Conservation (phyloP, 2,113 vertebrate species). For the Zosterops borbonicus region DNA sequence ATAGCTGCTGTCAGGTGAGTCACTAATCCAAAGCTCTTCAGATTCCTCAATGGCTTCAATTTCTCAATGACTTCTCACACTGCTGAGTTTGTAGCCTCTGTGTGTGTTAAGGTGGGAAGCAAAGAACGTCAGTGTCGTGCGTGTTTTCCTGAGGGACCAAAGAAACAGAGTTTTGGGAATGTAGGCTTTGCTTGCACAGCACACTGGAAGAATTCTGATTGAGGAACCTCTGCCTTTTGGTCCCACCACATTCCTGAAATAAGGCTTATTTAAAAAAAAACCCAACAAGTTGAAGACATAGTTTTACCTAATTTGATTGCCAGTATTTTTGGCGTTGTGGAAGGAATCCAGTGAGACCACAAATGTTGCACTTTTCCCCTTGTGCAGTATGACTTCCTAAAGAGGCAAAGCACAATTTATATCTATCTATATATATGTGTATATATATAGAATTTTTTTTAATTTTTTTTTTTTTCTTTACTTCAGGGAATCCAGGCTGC, state of each 20-base stretch:
- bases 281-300: background rate
- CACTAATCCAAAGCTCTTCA: background rate
- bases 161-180: background rate
- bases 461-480: no score
- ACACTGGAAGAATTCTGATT: background rate
- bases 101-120: background rate
- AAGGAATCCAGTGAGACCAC: background rate
- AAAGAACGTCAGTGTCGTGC: rapidly evolving
- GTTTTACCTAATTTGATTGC: background rate
- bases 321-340: background rate
- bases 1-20: background rate
- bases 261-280: background rate
- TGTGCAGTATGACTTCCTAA: rapidly evolving
- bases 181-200: background rate
- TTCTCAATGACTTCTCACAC: background rate
- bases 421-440: background rate
- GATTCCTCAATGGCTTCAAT: background rate
- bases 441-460: no score
- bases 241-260: background rate
- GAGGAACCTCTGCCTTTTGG: background rate
- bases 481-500: background rate
- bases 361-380: background rate
- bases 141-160: background rate
- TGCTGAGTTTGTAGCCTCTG: background rate
- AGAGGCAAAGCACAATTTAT: background rate